These are phyloP conservation scores for Pithys albifrons DNA, from an alignment of 2,113 vertebrate genomes.

Conservation along the genomic window DNA sequence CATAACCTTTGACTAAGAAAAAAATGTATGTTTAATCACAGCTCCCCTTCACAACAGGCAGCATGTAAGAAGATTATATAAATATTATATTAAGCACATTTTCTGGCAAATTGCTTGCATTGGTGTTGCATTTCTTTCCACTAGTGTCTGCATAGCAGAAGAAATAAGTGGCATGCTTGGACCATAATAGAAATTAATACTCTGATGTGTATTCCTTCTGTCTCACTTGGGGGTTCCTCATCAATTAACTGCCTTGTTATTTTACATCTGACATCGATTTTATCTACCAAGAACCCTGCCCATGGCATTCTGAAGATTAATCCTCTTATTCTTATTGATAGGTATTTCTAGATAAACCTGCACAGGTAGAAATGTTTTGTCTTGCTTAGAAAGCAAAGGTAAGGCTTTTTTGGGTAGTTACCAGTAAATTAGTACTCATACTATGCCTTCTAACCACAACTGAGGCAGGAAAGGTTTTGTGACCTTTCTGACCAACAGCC, in stretches of 20 bases:
- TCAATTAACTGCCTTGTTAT: background rate
- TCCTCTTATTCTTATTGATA: background rate
- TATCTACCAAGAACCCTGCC: background rate
- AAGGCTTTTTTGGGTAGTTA: background rate
- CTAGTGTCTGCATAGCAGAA: background rate
- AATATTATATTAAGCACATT: conserved; percentile 10
- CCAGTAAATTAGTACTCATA: background rate
- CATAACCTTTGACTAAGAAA: conserved; percentile 14
- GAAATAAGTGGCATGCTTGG: background rate
- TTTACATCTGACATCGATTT: background rate
- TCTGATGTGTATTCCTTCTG: background rate
- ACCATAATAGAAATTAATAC: background rate
- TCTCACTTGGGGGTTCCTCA: background rate
- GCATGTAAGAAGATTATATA: background rate
- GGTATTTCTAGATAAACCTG: background rate
- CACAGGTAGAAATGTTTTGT: background rate
- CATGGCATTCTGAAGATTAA: background rate
- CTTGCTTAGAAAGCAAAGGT: background rate
- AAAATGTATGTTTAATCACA: background rate
- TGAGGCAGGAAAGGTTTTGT: background rate
- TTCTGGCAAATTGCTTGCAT: background rate
- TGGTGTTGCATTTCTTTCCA: background rate
- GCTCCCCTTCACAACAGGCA: background rate
- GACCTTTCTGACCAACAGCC: background rate
- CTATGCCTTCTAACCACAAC: background rate